Percentiles rank a stretch among this genome's conserved stretches.
Conservation (phyloP, 2,113 vertebrate genomes). For the Xenopus borealis region DNA sequence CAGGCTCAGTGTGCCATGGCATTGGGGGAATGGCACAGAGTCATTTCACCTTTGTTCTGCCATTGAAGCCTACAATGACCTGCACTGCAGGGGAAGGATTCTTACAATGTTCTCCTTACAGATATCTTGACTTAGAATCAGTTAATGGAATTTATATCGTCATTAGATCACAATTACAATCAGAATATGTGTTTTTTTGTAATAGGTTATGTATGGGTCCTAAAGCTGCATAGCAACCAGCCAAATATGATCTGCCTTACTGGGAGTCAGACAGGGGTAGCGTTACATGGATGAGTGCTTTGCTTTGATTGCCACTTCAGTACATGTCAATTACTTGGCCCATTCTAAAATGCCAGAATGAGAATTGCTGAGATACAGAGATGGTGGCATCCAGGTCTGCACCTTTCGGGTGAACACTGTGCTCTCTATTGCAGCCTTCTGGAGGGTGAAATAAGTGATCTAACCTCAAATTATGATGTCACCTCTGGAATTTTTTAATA, state of each 20-base stretch:
- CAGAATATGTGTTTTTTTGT: neutral
- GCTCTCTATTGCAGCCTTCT: conserved; percentile 44
- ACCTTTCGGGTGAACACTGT: conserved; percentile 42
- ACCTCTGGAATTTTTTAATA: conserved; percentile 47
- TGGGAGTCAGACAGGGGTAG: conserved; percentile 11
- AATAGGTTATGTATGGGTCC: neutral
- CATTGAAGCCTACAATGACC: neutral
- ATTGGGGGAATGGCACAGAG: conserved; percentile 1
- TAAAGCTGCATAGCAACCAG: conserved; percentile 7
- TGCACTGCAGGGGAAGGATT: neutral
- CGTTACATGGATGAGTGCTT: conserved; percentile 35
- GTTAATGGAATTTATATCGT: neutral
- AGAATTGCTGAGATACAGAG: conserved; percentile 24
- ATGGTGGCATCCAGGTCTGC: conserved; percentile 29
- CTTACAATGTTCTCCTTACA: neutral
- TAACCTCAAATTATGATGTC: conserved; percentile 47
- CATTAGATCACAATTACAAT: neutral
- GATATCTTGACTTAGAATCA: neutral
- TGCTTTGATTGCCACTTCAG: conserved; percentile 31
- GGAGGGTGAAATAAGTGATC: conserved; percentile 42
- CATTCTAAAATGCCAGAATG: conserved; percentile 30
- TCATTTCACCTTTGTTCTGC: neutral
- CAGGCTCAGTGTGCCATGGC: conserved; percentile 3
- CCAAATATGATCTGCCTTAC: neutral
- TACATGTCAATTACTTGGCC: conserved; percentile 37